These are phyloP conservation scores for Siderastrea radians DNA, from an alignment of 92 coral and sea anemone genomes.

Conservation along the genomic window DNA sequence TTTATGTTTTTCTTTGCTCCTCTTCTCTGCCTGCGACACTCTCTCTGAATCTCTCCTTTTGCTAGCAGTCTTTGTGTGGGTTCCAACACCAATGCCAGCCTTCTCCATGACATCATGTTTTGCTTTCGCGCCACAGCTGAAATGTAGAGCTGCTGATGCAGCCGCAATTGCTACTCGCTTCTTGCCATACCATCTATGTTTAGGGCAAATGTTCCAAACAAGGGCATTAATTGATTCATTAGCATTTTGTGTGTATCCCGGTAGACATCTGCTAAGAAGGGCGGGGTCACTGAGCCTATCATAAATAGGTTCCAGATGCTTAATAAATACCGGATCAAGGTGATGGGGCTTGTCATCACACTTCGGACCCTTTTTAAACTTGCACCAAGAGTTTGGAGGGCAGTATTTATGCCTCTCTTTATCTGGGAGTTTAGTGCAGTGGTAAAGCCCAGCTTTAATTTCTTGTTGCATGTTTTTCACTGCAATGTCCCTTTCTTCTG, in stretches of 20 bases:
- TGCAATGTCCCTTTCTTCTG: neutral
- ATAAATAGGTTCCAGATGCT: constrained; percentile 37
- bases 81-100: constrained; percentile 50
- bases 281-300: constrained; percentile 23
- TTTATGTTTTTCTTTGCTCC: constrained; percentile 47
- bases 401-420: neutral
- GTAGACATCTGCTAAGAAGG: constrained; percentile 43
- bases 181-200: constrained; percentile 58
- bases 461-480: neutral
- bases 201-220: constrained; percentile 65
- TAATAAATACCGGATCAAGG: constrained; percentile 10
- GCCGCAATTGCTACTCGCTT: constrained; percentile 48
- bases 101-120: constrained; percentile 54
- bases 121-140: constrained; percentile 60
- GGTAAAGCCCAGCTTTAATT: neutral
- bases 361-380: neutral
- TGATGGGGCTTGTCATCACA: constrained; percentile 56
- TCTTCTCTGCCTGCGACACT: constrained; percentile 50
- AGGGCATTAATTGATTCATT: constrained; percentile 67
- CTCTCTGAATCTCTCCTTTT: constrained; percentile 58
- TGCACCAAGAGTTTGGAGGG: neutral
- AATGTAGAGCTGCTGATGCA: constrained; percentile 52
- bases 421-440: neutral
- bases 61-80: constrained; percentile 39
- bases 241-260: constrained; percentile 67